phyloP scores from a whole-genome alignment of 2,797 vertebrate genomes.

The Chloroceryle amazona region DNA sequence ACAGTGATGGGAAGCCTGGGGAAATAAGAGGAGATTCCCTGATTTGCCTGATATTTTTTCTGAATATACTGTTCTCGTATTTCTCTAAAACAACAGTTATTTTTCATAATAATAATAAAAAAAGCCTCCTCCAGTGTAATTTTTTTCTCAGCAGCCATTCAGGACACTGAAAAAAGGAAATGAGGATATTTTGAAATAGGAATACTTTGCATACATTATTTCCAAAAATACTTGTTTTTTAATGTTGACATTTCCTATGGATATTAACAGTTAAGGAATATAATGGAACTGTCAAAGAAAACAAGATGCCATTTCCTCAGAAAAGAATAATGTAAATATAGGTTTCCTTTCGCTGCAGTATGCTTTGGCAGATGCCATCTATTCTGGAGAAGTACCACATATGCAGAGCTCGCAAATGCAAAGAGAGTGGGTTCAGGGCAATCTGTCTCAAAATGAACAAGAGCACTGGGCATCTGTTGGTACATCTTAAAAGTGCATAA shows the following conservation, averaged over 20 bases:
- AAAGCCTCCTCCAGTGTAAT: background rate
- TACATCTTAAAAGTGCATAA: background rate
- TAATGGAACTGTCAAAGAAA: background rate
- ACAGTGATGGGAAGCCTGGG: background rate
- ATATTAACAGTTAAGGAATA: background rate
- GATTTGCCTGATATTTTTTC: background rate
- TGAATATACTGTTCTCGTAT: background rate
- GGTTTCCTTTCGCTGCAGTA: background rate
- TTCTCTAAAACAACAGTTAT: background rate
- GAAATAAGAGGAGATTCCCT: background rate
- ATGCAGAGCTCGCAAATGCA: background rate
- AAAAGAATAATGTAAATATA: background rate
- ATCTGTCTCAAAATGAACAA: background rate
- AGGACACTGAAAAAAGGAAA: conserved; percentile 11
- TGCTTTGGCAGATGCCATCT: background rate
- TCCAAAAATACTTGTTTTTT: background rate
- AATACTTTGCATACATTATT: background rate
- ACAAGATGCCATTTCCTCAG: background rate
- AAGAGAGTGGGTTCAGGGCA: background rate
- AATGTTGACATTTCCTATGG: background rate
- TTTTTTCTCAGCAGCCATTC: background rate
- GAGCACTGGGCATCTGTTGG: background rate
- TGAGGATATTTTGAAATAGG: background rate
- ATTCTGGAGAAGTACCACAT: background rate
- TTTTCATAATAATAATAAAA: background rate